These are phyloP conservation scores for Leptodactylus fuscus DNA, from an alignment of 2,113 vertebrate species.

Conservation along the genomic window DNA sequence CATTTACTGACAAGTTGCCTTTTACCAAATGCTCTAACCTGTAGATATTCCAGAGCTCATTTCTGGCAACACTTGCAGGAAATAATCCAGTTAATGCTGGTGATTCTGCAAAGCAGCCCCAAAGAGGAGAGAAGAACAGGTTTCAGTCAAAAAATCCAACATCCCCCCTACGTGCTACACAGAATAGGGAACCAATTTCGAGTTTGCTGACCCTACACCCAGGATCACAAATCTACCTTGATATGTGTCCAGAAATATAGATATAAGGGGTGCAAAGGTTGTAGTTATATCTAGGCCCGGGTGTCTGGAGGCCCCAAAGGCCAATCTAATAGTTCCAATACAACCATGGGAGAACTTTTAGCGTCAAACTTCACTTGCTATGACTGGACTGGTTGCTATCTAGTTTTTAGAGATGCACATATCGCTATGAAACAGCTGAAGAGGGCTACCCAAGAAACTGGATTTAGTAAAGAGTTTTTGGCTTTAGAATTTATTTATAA, in stretches of 20 bases:
- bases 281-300: background rate
- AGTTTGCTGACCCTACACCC: background rate
- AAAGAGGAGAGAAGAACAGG: background rate
- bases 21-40: conserved; percentile 12
- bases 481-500: too few relatives aligned
- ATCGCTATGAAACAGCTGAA: too few relatives aligned
- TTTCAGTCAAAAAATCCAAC: background rate
- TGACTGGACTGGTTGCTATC: too few relatives aligned
- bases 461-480: too few relatives aligned
- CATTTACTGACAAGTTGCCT: conserved; percentile 26
- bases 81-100: background rate
- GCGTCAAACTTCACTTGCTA: too few relatives aligned
- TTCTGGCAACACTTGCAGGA: background rate
- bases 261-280: background rate
- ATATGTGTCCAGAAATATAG: background rate
- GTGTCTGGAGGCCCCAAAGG: too few relatives aligned
- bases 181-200: background rate
- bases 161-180: background rate
- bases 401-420: too few relatives aligned
- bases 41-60: background rate
- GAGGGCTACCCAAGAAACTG: too few relatives aligned
- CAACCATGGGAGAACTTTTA: too few relatives aligned
- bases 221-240: background rate
- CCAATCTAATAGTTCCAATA: too few relatives aligned
- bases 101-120: background rate